phyloP scores from a whole-genome alignment of 2,888 invertebrate species.

The Sphaerophoria rueppellii region DNA sequence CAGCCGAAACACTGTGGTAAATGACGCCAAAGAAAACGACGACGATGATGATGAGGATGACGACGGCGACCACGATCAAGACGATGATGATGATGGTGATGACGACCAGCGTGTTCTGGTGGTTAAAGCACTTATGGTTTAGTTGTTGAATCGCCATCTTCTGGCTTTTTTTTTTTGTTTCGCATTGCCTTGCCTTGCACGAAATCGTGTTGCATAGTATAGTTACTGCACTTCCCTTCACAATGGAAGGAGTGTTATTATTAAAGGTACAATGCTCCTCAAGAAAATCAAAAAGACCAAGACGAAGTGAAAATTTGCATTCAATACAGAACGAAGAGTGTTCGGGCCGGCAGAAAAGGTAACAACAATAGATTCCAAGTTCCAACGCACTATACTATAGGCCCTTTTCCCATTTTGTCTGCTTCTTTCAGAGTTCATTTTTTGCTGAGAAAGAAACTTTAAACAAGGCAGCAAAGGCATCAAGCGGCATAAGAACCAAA shows the following conservation, averaged over 20 bases:
- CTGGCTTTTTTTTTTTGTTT: neutral
- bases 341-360: constrained; percentile 57
- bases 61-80: constrained; percentile 12
- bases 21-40: constrained; percentile 23
- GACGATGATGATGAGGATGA: constrained; percentile 17
- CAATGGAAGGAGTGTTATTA: constrained; percentile 25
- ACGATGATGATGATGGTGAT: constrained; percentile 42
- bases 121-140: constrained; percentile 63
- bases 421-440: too few species aligned
- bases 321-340: constrained; percentile 57
- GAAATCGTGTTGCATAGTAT: constrained; percentile 39
- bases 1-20: constrained; percentile 22
- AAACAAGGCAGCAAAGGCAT: constrained; percentile 36
- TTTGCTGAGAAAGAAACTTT: constrained; percentile 17
- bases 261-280: neutral
- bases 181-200: constrained; percentile 16
- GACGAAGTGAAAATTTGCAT: constrained; percentile 67
- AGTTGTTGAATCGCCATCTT: constrained; percentile 45
- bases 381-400: constrained; percentile 55
- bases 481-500: constrained; percentile 39
- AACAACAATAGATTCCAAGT: constrained; percentile 55
- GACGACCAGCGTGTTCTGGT: constrained; percentile 58
- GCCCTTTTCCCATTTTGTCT: constrained; percentile 7
- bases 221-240: constrained; percentile 14
- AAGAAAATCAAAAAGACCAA: constrained; percentile 16